A percentile compares a stretch with the other conserved stretches of the same genome.
phyloP scores from a whole-genome alignment of 2,888 invertebrate genomes.

The Tetragonisca angustula region DNA sequence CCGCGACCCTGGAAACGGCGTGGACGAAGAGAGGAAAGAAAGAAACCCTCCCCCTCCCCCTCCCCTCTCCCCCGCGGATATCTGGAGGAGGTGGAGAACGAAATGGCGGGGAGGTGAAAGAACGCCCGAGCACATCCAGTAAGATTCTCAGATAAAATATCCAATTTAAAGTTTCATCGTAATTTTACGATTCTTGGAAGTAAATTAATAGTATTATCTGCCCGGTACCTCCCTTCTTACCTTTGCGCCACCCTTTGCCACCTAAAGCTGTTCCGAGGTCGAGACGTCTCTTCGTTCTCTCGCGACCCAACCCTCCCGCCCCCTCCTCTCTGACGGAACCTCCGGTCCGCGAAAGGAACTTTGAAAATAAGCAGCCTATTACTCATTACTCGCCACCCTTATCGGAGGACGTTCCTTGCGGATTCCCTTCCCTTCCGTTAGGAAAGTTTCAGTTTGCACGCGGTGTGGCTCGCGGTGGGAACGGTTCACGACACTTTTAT shows the following conservation, averaged over 20 bases:
- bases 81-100: slow-evolving; percentile 37
- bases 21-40: slow-evolving; percentile 30
- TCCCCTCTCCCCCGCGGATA: neutral
- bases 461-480: slow-evolving; percentile 19
- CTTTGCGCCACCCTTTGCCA: slow-evolving; percentile 15
- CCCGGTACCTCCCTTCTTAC: slow-evolving; percentile 42
- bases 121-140: slow-evolving; percentile 56
- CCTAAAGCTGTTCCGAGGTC: neutral
- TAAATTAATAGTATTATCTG: slow-evolving; percentile 83
- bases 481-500: slow-evolving; percentile 18
- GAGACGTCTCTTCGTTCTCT: slow-evolving; percentile 37
- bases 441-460: slow-evolving; percentile 42
- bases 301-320: slow-evolving; percentile 14
- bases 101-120: slow-evolving; percentile 28
- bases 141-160: slow-evolving; percentile 80
- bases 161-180: slow-evolving; percentile 82
- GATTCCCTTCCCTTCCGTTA: slow-evolving; percentile 41
- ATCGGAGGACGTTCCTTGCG: slow-evolving; percentile 59
- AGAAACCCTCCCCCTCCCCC: neutral
- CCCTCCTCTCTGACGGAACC: neutral
- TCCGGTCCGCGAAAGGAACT: slow-evolving; percentile 68
- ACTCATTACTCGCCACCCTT: slow-evolving; percentile 76
- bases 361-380: slow-evolving; percentile 81
- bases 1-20: neutral
- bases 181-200: slow-evolving; percentile 82